Evolutionary conservation across 1,140 invertebrate genomes (phyloP).

Genomic region (Akabosia matsudoensis): DNA sequence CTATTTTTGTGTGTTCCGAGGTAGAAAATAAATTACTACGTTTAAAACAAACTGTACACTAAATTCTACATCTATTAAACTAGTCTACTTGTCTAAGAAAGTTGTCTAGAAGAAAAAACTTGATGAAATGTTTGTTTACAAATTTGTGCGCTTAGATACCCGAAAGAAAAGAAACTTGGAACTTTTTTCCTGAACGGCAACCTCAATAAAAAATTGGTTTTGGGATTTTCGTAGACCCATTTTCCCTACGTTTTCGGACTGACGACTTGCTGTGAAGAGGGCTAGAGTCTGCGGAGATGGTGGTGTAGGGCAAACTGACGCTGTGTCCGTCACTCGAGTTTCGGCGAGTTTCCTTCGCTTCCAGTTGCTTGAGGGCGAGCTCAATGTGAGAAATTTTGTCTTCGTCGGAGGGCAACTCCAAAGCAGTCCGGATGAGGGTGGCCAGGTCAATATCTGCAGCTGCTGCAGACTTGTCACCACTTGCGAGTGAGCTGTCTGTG

Average conservation of each 20-base stretch:
- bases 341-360: conserved; percentile 25
- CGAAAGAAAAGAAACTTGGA: too few species aligned
- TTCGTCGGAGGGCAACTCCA: conserved; percentile 42
- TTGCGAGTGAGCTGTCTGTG: background rate
- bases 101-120: too few species aligned
- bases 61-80: too few species aligned
- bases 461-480: background rate
- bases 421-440: conserved; percentile 41
- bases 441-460: conserved; percentile 32
- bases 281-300: conserved; percentile 5
- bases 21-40: too few species aligned
- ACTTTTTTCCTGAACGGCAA: background rate
- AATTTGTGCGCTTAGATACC: conserved; percentile 5
- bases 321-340: conserved; percentile 9
- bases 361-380: conserved; percentile 44
- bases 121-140: too few species aligned
- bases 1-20: too few species aligned
- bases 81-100: too few species aligned
- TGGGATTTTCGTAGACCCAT: conserved; percentile 45
- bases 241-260: conserved; percentile 42
- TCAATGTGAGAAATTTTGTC: conserved; percentile 47
- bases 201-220: conserved; percentile 43
- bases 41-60: too few species aligned
- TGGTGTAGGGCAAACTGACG: conserved; percentile 34
- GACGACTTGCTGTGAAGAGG: background rate